Evolutionary conservation across 2,888 invertebrate species (phyloP).

Genomic region (Chymomyza caudatula): DNA sequence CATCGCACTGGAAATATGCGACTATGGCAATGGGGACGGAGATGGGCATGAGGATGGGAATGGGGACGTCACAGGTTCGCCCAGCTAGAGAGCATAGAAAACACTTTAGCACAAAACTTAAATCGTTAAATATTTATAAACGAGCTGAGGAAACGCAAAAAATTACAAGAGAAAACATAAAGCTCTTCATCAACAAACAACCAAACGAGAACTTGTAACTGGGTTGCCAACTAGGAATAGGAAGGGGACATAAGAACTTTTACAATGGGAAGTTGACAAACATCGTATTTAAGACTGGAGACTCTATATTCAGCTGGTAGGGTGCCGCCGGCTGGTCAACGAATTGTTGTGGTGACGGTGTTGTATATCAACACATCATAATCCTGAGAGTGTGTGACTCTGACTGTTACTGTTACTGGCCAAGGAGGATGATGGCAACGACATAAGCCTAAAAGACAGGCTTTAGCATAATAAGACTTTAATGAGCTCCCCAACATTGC

Average conservation of each 20-base stretch:
- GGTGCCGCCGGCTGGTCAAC: background rate
- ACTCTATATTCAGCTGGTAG: background rate
- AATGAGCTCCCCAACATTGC: slow-evolving; percentile 53
- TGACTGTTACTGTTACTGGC: background rate
- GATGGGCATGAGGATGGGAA: background rate
- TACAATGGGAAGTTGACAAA: background rate
- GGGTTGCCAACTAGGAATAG: background rate
- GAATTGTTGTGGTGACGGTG: slow-evolving; percentile 1
- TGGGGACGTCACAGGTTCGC: background rate
- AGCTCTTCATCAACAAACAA: slow-evolving; percentile 1
- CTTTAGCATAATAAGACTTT: slow-evolving; percentile 53
- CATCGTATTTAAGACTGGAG: background rate
- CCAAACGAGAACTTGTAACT: background rate
- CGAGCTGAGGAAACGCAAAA: slow-evolving; percentile 39
- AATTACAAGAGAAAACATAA: background rate
- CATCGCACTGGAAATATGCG: background rate
- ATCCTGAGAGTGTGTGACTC: slow-evolving; percentile 38
- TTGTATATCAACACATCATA: slow-evolving; percentile 65
- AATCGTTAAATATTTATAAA: slow-evolving; percentile 67
- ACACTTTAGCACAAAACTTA: slow-evolving; percentile 53
- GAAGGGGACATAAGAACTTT: background rate
- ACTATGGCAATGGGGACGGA: background rate
- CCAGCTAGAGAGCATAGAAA: slow-evolving; percentile 8
- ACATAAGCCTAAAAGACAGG: slow-evolving; percentile 26
- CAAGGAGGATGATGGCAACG: background rate